Base-by-base conservation (phyloP, 2,797 vertebrate genomes). In the Mormyrops attenuatus region DNA sequence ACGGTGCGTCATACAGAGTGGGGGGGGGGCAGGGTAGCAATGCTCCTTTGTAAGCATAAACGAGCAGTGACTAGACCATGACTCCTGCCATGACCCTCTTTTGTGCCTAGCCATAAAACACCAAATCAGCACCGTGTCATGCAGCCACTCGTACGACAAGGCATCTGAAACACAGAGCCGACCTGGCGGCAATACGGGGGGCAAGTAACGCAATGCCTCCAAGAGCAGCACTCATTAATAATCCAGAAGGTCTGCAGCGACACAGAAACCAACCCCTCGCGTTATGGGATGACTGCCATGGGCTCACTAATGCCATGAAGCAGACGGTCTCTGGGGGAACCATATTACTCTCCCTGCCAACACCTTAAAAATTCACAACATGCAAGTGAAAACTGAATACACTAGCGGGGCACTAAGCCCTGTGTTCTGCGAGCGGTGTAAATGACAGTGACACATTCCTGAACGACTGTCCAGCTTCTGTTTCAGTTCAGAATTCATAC, bases 11-110 rank as follows among this genome's bases (percentile, higher is more conserved):
- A 57, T 9, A 2, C 30, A 20, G 49, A 34, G 3, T 82, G 73
- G 80, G 88, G 53, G 80, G 17, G 85, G 90, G 91, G 91, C 50
- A 84, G 69, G 60, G 77, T 53, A 20, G 13, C 20, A 22, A 49
- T 7, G 82, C 57, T 90, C 87, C 53, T 91, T 88, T 90, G 90
- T 94, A 92, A 93, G 90, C 38, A 53, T 22, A 90, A 1, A 93
- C 92, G 73, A 5, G 5, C 49, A 84, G 20, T 55, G 80, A 89
- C 57, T 52, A 90, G 90, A 89, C 88, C 30, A 44, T 87, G 41
- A 9, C 44, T 41, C 50, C 60, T 9, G 20, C 57, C 57, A 60
- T n/a, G 57, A 22, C 38, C 15, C 38, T 34, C 22, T 26, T 49
- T 26, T 88, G 89, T 91, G 85, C 44, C 84, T 89, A 86, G 88